phyloP scores from a whole-genome alignment of 2,797 vertebrate species.

The Danio kyathit region DNA sequence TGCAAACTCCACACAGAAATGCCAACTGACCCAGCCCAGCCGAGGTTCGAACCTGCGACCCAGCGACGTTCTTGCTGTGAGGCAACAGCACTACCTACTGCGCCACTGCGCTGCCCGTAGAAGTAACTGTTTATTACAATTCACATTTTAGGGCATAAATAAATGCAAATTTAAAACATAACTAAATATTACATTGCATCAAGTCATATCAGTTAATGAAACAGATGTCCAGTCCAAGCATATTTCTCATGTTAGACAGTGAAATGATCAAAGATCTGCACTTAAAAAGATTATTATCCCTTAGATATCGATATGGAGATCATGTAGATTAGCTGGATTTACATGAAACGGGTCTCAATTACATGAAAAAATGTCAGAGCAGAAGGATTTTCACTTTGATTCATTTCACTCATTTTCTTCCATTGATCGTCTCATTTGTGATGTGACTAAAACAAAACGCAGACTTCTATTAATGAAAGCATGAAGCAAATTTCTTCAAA shows the following conservation, averaged over 20 bases:
- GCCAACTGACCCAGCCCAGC: no score
- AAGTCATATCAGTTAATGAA: neutral
- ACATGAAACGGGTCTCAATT: slow-evolving; percentile 52
- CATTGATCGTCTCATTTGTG: neutral
- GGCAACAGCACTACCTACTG: no score
- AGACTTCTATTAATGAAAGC: slow-evolving; percentile 10
- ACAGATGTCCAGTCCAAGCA: slow-evolving; percentile 1
- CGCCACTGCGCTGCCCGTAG: no score
- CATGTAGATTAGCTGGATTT: slow-evolving; percentile 50
- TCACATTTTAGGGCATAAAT: no score
- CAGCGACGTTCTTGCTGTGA: no score
- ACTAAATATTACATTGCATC: no score
- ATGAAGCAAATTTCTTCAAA: slow-evolving; percentile 9
- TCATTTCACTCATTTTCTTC: slow-evolving; percentile 21
- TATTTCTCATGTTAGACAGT: neutral
- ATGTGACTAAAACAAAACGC: neutral
- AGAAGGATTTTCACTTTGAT: slow-evolving; percentile 28
- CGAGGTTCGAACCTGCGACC: no score
- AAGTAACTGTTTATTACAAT: no score
- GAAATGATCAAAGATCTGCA: slow-evolving; percentile 8
- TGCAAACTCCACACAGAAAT: no score
- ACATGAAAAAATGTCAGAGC: slow-evolving; percentile 34
- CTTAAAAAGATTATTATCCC: slow-evolving; percentile 9
- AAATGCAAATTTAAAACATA: no score
- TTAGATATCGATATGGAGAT: slow-evolving; percentile 35